Conservation (phyloP, 2,888 invertebrate genomes). For the Muscina levida region DNA sequence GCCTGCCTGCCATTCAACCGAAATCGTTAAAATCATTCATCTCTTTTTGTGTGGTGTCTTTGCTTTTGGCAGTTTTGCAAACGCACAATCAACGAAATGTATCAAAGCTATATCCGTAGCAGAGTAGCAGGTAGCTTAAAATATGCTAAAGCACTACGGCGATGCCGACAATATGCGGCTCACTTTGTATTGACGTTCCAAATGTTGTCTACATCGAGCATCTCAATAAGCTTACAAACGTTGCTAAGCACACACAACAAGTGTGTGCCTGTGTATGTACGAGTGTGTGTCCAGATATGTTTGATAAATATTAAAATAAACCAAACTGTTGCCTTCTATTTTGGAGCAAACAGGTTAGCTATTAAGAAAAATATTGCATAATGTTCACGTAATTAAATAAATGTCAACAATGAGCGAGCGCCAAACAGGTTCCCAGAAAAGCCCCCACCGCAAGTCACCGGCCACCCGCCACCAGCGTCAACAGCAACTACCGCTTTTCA, state of each 20-base stretch:
- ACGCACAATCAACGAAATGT: neutral
- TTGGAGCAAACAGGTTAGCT: constrained; percentile 41
- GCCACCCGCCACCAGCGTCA: neutral
- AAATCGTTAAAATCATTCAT: constrained; percentile 43
- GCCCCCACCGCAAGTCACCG: neutral
- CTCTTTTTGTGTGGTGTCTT: constrained; percentile 19
- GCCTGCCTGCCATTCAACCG: constrained; percentile 47
- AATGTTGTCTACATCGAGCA: too few relatives aligned
- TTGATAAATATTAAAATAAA: neutral
- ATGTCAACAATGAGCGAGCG: constrained; percentile 60
- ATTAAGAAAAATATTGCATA: constrained; percentile 58
- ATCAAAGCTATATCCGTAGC: too few relatives aligned
- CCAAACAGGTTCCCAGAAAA: constrained; percentile 54
- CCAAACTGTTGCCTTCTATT: neutral
- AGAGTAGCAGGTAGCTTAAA: too few relatives aligned
- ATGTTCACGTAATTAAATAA: constrained; percentile 65
- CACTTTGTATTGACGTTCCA: neutral
- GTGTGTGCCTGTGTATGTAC: constrained; percentile 4
- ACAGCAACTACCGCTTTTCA: too few relatives aligned
- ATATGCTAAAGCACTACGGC: too few relatives aligned
- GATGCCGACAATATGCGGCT: too few relatives aligned
- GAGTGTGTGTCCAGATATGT: too few relatives aligned
- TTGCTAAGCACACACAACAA: neutral
- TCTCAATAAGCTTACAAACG: neutral
- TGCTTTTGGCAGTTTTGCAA: neutral